A percentile compares a stretch with the other conserved stretches of the same genome.
Evolutionary conservation across 1,140 invertebrate species (phyloP).

Genomic region (Papilio dardanus): DNA sequence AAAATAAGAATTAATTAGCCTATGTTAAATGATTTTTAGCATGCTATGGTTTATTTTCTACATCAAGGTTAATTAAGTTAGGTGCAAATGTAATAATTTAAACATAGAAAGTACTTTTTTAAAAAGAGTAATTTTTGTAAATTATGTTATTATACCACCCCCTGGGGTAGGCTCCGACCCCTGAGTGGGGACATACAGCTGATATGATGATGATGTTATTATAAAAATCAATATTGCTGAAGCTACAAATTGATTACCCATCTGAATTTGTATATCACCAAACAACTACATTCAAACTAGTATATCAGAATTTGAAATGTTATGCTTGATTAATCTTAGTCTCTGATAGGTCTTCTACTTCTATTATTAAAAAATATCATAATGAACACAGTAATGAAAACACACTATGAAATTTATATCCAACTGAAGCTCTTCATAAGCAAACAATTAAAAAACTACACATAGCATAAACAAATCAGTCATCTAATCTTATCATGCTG

Average conservation of each 20-base stretch:
- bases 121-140: no score
- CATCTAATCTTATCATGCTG: constrained; percentile 20
- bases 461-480: background rate
- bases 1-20: background rate
- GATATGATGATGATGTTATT: no score
- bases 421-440: background rate
- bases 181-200: no score
- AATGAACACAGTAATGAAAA: background rate
- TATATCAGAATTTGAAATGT: background rate
- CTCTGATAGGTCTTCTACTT: background rate
- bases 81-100: no score
- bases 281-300: background rate
- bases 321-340: background rate
- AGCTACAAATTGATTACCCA: background rate
- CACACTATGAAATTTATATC: no score
- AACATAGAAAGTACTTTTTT: no score
- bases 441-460: background rate
- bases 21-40: background rate
- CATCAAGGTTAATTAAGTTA: no score
- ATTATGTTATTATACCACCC: no score
- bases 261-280: background rate
- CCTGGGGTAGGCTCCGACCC: no score
- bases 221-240: no score
- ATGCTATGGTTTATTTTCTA: background rate
- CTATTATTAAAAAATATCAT: background rate